Evolutionary conservation across 2,888 invertebrate genomes (phyloP), one percentile per base, ranked within the genome.

Genomic region (Agrilus biguttatus): DNA sequence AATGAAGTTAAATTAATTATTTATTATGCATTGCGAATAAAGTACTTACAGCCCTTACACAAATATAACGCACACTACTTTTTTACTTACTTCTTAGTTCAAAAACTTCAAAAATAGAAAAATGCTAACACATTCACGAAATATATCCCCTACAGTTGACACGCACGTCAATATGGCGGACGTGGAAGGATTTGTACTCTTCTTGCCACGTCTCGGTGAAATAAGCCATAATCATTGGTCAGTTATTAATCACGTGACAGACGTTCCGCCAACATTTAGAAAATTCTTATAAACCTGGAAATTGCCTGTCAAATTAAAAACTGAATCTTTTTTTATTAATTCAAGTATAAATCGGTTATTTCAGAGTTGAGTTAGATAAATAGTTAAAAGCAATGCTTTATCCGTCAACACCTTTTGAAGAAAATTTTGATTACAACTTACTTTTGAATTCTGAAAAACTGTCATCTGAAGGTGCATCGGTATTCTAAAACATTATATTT

Each of bases 101-200:
- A 63, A 62, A 61, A 60, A 60, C 59, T 60, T 68, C 65, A 67
- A 65, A 63, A 69, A 67, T 71, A 69, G 70, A 71, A 54, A 77
- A 77, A 77, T 73, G 72, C 74, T 71, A 74, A 73, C 74, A 77
- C 75, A 78, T 75, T 73, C 72, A 76, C 73, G 71, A 73, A 75
- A 28, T 28, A 28, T 73, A 74, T 77, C 75, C 72, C 72, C 64
- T 67, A 69, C 76, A 75, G 73, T 76, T 75, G 72, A 76, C 78
- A 4, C 4, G 76, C 75, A 77, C 79, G 80, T 80, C 80, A 83
- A 83, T 80, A 83, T 83, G 83, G 82, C 82, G 80, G 80, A 79
- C 77, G 78, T 77, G 76, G 76, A 80, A 76, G 74, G 69, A 74
- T 70, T 77, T 75, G 75, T 75, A 74, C 76, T 21, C 21, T 73